These are phyloP conservation scores for Eutrigla gurnardus DNA, from an alignment of 2,797 vertebrate species.

Conservation along the genomic window DNA sequence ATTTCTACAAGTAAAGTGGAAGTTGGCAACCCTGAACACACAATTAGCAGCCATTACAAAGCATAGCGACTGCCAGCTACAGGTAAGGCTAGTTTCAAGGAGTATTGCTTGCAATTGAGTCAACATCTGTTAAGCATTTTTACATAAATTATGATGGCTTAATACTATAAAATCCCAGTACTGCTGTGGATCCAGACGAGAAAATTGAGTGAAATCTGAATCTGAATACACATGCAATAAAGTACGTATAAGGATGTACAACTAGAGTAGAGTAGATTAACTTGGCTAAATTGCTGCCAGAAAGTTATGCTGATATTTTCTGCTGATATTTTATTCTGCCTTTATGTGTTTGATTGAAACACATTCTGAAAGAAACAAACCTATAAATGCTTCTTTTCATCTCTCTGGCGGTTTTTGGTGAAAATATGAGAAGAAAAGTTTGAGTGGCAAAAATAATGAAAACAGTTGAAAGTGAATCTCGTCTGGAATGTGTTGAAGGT, in stretches of 20 bases:
- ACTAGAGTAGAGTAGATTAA: background rate
- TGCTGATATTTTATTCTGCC: conserved; percentile 13
- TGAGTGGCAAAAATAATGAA: background rate
- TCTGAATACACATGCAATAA: background rate
- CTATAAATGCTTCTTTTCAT: conserved; percentile 22
- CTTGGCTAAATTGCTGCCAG: background rate
- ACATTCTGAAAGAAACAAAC: conserved; percentile 6
- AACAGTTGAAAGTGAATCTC: conserved; percentile 10
- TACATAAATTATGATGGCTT: background rate
- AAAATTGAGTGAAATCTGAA: background rate
- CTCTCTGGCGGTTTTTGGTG: background rate
- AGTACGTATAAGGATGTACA: background rate
- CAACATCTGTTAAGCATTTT: background rate
- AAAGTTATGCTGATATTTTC: background rate
- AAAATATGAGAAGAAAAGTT: conserved; percentile 6
- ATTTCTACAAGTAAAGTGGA: no score
- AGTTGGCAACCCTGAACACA: no score
- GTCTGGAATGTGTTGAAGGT: conserved; percentile 31
- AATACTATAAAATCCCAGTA: background rate
- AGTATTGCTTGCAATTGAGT: background rate
- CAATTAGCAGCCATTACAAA: no score
- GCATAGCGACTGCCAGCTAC: no score
- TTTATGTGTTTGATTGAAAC: conserved; percentile 3
- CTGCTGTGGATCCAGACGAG: background rate
- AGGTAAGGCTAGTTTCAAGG: no score